Conservation (phyloP, 2,888 invertebrate genomes). For the Cheilosia vernalis region DNA sequence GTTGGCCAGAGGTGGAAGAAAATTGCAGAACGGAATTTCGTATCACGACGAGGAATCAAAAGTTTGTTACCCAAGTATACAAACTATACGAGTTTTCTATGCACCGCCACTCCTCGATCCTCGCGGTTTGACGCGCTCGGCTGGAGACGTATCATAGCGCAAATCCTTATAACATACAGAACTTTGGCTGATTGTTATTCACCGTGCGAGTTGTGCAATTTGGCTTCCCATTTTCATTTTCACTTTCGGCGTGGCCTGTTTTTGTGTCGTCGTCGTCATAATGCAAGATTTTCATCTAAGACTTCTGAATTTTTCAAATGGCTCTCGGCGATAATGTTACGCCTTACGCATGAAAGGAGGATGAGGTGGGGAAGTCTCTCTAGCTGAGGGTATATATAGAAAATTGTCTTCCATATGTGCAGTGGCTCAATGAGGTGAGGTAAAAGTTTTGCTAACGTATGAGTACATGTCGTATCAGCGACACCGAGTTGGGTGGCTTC, state of each 20-base stretch:
- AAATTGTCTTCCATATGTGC: too few species aligned
- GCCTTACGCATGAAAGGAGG: slow-evolving; percentile 16
- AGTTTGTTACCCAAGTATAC: slow-evolving; percentile 42
- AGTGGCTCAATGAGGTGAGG: too few species aligned
- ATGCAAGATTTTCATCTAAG: slow-evolving; percentile 52
- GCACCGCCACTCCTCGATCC: slow-evolving; percentile 26
- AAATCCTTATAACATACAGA: slow-evolving; percentile 56
- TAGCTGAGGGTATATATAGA: background rate
- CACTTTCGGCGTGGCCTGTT: slow-evolving; percentile 18
- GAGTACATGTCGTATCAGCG: too few species aligned
- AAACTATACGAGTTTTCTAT: background rate
- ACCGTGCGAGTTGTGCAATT: slow-evolving; percentile 69
- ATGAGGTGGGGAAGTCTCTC: too few species aligned
- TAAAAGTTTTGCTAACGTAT: slow-evolving; percentile 6
- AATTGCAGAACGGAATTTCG: slow-evolving; percentile 68
- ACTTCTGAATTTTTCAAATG: slow-evolving; percentile 66
- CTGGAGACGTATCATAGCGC: slow-evolving; percentile 67
- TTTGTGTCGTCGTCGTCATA: background rate
- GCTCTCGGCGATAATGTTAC: slow-evolving; percentile 11
- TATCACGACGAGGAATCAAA: slow-evolving; percentile 71
- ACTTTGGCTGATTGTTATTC: slow-evolving; percentile 59
- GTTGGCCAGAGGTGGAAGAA: slow-evolving; percentile 42
- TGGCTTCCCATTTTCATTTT: slow-evolving; percentile 56
- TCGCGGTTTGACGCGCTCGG: slow-evolving; percentile 61
- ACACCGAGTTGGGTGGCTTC: too few species aligned